phyloP scores from a whole-genome alignment of 1,140 invertebrate genomes.

The Venustaconcha ellipsiformis region DNA sequence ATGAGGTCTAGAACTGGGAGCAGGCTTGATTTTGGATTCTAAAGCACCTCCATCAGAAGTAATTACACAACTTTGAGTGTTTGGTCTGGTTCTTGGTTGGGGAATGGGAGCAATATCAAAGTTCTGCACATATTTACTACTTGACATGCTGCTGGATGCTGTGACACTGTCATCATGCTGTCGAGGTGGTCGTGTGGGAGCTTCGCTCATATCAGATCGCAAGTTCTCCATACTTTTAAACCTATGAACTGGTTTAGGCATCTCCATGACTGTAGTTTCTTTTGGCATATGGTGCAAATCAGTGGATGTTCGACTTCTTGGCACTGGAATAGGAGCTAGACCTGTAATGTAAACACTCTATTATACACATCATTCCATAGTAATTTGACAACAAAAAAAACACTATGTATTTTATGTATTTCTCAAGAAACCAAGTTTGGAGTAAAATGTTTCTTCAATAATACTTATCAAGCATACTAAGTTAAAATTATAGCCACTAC shows the following conservation, averaged over 20 bases:
- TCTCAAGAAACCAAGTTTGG: too few species aligned
- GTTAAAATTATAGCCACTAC: too few species aligned
- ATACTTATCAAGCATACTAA: too few species aligned
- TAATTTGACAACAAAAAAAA: too few species aligned
- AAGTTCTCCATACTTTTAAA: slow-evolving; percentile 25
- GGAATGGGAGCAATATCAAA: background rate
- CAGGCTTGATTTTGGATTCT: background rate
- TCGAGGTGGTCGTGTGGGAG: background rate
- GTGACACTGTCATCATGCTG: background rate
- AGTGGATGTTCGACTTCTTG: too few species aligned
- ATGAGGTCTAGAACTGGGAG: slow-evolving; percentile 16
- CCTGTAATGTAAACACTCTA: too few species aligned
- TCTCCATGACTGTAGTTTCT: background rate
- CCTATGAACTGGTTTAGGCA: slow-evolving; percentile 1
- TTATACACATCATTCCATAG: too few species aligned
- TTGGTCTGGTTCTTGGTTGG: slow-evolving; percentile 10
- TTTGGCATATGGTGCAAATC: background rate
- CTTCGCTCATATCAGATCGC: background rate
- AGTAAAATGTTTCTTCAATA: too few species aligned
- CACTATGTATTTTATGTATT: too few species aligned
- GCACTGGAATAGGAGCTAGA: too few species aligned
- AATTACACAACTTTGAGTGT: slow-evolving; percentile 20
- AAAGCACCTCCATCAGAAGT: background rate
- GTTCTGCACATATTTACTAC: too few species aligned
- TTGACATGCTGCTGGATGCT: background rate